Conservation (phyloP, 2,797 vertebrate species). For the Pempheris klunzingeri region DNA sequence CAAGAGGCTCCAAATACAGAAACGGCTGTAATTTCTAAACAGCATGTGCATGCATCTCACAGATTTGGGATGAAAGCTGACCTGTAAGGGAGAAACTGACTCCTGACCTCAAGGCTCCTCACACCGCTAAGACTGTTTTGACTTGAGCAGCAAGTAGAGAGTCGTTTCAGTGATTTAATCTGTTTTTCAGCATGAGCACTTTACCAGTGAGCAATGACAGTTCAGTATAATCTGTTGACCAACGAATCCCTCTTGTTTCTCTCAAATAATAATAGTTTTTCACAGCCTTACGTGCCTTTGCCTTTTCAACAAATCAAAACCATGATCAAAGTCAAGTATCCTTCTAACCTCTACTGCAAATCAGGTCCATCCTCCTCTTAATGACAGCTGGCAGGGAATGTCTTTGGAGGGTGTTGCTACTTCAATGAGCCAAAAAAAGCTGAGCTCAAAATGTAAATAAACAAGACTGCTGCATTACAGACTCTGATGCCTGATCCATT, state of each 20-base stretch:
- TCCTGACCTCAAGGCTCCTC: background rate
- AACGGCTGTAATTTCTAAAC: background rate
- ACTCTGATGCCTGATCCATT: background rate
- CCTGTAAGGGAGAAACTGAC: background rate
- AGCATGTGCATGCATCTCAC: background rate
- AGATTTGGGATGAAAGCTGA: background rate
- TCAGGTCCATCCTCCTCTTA: background rate
- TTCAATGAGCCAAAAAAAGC: constrained; percentile 2
- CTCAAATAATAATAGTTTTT: background rate
- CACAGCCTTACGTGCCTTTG: background rate
- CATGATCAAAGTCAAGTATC: constrained; percentile 8
- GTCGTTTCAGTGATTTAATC: background rate
- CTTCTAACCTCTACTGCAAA: constrained; percentile 1
- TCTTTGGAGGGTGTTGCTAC: background rate
- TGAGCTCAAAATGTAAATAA: background rate
- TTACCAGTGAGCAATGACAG: background rate
- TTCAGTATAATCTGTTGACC: background rate
- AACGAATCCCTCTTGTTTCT: background rate
- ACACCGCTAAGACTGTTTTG: background rate
- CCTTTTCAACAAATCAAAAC: constrained; percentile 8
- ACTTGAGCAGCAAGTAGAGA: background rate
- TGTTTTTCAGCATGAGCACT: background rate
- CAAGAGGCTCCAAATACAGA: background rate
- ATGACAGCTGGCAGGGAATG: background rate
- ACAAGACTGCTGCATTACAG: constrained; percentile 2